Base-by-base conservation (phyloP, 2,797 vertebrate species). In the Emys orbicularis region DNA sequence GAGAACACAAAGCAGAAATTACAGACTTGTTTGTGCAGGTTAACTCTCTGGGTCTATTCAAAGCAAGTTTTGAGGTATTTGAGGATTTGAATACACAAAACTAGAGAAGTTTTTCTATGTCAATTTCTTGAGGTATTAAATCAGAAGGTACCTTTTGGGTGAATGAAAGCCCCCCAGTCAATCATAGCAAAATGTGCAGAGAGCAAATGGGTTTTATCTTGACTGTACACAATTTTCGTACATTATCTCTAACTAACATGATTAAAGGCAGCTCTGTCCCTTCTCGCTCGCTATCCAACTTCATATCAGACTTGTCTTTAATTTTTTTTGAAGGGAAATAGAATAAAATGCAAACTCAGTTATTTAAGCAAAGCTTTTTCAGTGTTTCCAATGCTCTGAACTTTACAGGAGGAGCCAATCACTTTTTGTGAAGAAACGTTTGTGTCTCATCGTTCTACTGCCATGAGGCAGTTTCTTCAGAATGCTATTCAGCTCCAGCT, bases 401-500 rank as follows among this genome's bases (percentile, higher is more conserved):
- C 83, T 97, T 90, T 79, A 47, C 96, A 99, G 99, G 99, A 98
- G 68, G 99, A 99, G 82, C 99, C 99, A 41, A 99, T 99, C 96
- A 99, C 99, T 1, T 99, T 99, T 94, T 99, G 98, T 2, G 99
- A 99, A 92, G 99, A 99, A 54, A 98, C 98, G 0, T 99, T 99
- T 13, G 97, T 99, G 85, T 99, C 98, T 59, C 99, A 99, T 97
- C 99, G 99, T 25, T 99, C 99, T 0, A 99, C 99, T 95, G 98
- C 99, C 95, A 99, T 99, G 99, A 98, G 98, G 95, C 99, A 99
- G 95, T 99, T 99, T 95, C 99, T 99, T 11, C 99, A 99, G 97
- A 99, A 99, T 0, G 99, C 99, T 95, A 99, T 99, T 54, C 99
- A 99, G 96, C 98, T 99, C 13, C 99, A 99, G 98, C 99, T 99